Base-by-base conservation (phyloP, 53 echinoderm and acorn worm genomes). In the Pentamera pediparva region DNA sequence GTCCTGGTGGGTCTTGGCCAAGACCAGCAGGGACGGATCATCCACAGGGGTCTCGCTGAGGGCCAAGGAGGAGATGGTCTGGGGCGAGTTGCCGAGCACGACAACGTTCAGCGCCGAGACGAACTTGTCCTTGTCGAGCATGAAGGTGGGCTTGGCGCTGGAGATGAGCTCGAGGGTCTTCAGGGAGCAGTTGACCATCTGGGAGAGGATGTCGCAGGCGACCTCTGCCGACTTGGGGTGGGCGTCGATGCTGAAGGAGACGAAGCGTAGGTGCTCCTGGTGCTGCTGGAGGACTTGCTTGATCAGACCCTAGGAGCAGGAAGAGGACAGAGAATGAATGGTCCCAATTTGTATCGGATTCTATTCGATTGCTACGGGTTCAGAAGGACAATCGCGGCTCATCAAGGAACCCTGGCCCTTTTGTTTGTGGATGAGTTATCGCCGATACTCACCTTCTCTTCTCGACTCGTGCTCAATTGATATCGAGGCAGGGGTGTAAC, bases 1-100 rank as follows among this genome's bases (percentile, higher is more conserved):
- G 40, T 90, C 82, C 70, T 83, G 86, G 81, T 83, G 90, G 22
- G 71, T 70, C 35, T 45, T 69, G 35, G 89, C 93, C 76, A 93
- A 50, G 11, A 61, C 64, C 48, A 77, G 83, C 48, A 93, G 61
- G 41, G 81, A 83, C 18, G 86, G 87, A 69, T 93, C 93, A 74
- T 93, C 93, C 5, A 90, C 78, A 13, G 86, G 90, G 8, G 93
- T 93, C 37, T 93, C 86, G 37, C 83, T 84, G 51, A 93, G 37
- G 28, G 86, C 87, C 32, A 86, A 77, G 12, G 82, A 78, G 18
- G 87, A 84, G 60, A 86, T 72, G 41, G 28, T 65, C 12, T 74
- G 59, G n/a, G n/a, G n/a, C 6, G 87, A 90, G 59, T 87, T 93
- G n/a, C n/a, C n/a, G 48, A 89, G 83, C 65, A 93, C 69, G 5